Evolutionary conservation across 2,113 vertebrate species (phyloP).

Genomic region (Clarias magur): DNA sequence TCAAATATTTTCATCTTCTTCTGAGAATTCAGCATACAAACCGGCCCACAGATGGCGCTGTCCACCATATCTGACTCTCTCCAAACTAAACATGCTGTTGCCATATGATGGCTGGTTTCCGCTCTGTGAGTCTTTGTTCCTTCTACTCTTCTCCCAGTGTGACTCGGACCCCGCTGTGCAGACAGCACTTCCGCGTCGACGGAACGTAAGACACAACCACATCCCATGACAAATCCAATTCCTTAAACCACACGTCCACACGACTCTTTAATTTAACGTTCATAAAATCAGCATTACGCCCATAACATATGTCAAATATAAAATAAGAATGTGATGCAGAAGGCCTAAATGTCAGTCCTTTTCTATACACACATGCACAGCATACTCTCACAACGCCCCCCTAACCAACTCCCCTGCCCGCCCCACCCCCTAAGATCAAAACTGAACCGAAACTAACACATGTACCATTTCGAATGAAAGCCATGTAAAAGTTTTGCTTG

Average conservation of each 20-base stretch:
- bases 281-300: neutral
- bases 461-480: slow-evolving; percentile 49
- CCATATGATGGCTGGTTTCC: slow-evolving; percentile 37
- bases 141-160: slow-evolving; percentile 21
- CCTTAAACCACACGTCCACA: slow-evolving; percentile 15
- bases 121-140: slow-evolving; percentile 47
- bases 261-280: slow-evolving; percentile 19
- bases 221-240: slow-evolving; percentile 40
- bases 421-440: slow-evolving; percentile 31
- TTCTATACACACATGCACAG: slow-evolving; percentile 26
- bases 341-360: neutral
- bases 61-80: slow-evolving; percentile 57
- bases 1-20: neutral
- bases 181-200: slow-evolving; percentile 27
- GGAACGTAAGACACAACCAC: slow-evolving; percentile 14
- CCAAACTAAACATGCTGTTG: slow-evolving; percentile 27
- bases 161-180: slow-evolving; percentile 29
- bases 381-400: neutral
- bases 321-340: neutral
- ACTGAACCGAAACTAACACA: slow-evolving; percentile 47
- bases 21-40: neutral
- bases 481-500: slow-evolving; percentile 42
- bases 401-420: neutral
- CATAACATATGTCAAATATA: slow-evolving; percentile 32
- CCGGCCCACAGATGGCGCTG: slow-evolving; percentile 69